These are phyloP conservation scores for Scaptomyza flava DNA, from an alignment of 2,888 invertebrate species.

Conservation along the genomic window DNA sequence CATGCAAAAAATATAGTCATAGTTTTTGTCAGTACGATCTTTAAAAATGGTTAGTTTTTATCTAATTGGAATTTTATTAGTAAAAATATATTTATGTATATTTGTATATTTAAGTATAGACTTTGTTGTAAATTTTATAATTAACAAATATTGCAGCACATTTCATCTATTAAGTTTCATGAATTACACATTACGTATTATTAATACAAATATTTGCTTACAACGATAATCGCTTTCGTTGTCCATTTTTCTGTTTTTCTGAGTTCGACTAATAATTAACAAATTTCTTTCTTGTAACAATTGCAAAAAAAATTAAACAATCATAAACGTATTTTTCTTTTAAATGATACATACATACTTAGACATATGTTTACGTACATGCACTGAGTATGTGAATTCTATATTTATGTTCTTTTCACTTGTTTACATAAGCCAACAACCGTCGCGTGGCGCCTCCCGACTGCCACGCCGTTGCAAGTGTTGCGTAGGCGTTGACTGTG, in stretches of 20 bases:
- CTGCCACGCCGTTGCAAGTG: conserved; percentile 52
- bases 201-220: conserved; percentile 54
- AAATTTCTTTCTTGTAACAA: conserved; percentile 48
- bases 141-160: conserved; percentile 80
- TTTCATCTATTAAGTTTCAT: conserved; percentile 71
- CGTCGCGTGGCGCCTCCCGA: conserved; percentile 52
- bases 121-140: conserved; percentile 60
- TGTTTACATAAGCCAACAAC: conserved; percentile 71
- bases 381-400: conserved; percentile 62
- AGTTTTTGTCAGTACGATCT: no score
- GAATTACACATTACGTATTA: conserved; percentile 58
- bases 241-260: conserved; percentile 32
- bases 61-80: conserved; percentile 51
- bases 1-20: no score
- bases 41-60: not conserved
- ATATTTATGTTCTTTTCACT: conserved; percentile 6
- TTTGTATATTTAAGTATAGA: conserved; percentile 56
- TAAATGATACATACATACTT: conserved; percentile 9
- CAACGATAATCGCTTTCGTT: conserved; percentile 53
- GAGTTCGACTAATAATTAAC: conserved; percentile 55
- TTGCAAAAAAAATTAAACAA: conserved; percentile 42
- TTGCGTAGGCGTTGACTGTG: conserved; percentile 67
- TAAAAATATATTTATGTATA: conserved; percentile 68
- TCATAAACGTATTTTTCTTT: conserved; percentile 26
- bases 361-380: conserved; percentile 43